Evolutionary conservation across 2,113 vertebrate genomes (phyloP).

Genomic region (Athene noctua): DNA sequence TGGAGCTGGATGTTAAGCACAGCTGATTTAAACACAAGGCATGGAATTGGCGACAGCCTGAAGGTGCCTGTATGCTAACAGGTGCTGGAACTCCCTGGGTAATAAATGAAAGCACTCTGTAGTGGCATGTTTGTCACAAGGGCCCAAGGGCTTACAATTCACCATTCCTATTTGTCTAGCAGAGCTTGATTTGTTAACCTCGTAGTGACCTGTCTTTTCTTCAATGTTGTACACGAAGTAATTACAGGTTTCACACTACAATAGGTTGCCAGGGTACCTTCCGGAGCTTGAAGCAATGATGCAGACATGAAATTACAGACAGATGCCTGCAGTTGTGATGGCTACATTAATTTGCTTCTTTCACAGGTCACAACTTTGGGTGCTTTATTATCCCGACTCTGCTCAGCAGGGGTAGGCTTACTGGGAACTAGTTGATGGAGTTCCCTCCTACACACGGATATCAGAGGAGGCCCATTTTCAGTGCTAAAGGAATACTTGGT

Average conservation of each 20-base stretch:
- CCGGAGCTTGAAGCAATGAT: neutral
- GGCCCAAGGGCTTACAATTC: neutral
- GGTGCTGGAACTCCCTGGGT: neutral
- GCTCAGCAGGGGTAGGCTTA: neutral
- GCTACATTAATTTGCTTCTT: neutral
- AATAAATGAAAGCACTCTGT: neutral
- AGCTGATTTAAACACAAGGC: neutral
- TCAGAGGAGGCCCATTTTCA: neutral
- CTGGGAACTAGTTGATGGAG: neutral
- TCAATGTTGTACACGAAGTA: neutral
- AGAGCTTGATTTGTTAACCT: slow-evolving; percentile 9
- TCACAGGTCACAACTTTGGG: neutral
- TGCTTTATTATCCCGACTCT: neutral
- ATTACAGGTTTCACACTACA: neutral
- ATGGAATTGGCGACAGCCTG: neutral
- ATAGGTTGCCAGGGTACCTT: neutral
- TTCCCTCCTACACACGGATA: neutral
- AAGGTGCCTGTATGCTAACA: neutral
- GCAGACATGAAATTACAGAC: neutral
- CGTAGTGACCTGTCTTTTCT: neutral
- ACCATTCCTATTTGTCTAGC: neutral
- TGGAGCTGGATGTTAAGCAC: neutral
- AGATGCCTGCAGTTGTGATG: neutral
- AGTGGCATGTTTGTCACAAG: neutral
- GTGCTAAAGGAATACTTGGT: neutral